Conservation (phyloP, 2,113 vertebrate species). For the Alligator mississippiensis region DNA sequence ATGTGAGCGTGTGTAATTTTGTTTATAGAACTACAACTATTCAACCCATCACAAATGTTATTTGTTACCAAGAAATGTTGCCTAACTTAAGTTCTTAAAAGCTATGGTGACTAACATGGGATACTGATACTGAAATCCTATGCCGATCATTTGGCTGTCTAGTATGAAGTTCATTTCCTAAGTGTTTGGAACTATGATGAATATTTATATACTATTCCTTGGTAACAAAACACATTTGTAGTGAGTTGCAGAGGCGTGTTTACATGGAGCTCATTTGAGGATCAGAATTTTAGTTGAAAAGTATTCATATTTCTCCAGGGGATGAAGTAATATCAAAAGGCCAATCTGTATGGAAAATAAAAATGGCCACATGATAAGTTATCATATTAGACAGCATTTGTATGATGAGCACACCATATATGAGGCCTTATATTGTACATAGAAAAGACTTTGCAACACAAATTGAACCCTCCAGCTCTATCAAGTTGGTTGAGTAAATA, state of each 20-base stretch:
- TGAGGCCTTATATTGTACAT: neutral
- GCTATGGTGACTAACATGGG: too few relatives aligned
- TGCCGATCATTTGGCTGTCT: neutral
- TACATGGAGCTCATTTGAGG: neutral
- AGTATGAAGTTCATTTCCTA: too few relatives aligned
- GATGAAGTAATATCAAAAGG: neutral
- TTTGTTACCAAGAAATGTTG: neutral
- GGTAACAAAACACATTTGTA: neutral
- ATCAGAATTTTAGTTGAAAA: neutral
- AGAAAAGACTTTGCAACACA: rapidly evolving
- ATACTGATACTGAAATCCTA: neutral
- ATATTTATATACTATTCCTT: neutral
- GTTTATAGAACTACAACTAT: rapidly evolving
- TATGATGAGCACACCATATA: neutral
- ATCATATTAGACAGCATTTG: neutral
- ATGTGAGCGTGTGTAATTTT: neutral
- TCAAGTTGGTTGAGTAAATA: neutral
- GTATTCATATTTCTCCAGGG: neutral
- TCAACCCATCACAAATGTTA: neutral
- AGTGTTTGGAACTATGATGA: too few relatives aligned
- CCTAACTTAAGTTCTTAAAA: neutral
- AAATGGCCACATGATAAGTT: neutral
- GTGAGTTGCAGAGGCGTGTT: neutral
- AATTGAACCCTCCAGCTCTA: neutral
- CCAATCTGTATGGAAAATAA: neutral